Evolutionary conservation across 2,113 vertebrate species (phyloP).

Genomic region (Triplophysa rosa): DNA sequence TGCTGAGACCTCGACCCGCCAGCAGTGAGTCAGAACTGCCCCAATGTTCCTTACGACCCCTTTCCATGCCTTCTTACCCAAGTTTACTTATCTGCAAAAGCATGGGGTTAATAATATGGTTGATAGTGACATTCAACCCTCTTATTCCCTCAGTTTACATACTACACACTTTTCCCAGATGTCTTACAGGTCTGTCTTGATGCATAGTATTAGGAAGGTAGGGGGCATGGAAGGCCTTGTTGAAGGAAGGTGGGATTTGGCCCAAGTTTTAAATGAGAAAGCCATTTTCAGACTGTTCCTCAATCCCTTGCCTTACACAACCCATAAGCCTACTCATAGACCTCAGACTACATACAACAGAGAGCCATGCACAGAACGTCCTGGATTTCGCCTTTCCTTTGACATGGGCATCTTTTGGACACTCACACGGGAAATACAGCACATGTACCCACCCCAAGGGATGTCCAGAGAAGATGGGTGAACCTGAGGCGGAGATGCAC

Average conservation of each 20-base stretch:
- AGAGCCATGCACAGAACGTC: slow-evolving; percentile 36
- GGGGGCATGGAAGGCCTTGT: background rate
- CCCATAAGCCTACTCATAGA: slow-evolving; percentile 42
- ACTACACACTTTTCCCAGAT: slow-evolving; percentile 8
- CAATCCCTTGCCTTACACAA: slow-evolving; percentile 52
- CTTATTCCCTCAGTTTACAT: slow-evolving; percentile 36
- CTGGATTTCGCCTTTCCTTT: slow-evolving; percentile 9
- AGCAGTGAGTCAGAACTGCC: slow-evolving; percentile 9
- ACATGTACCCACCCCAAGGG: background rate
- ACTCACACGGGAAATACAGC: background rate
- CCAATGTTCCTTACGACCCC: slow-evolving; percentile 17
- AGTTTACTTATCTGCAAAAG: background rate
- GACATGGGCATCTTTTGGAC: slow-evolving; percentile 1
- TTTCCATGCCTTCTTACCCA: slow-evolving; percentile 30
- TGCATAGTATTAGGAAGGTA: background rate
- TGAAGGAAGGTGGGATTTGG: slow-evolving; percentile 2
- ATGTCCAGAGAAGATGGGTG: background rate
- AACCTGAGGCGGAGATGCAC: background rate
- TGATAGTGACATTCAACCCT: background rate
- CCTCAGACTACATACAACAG: slow-evolving; percentile 18
- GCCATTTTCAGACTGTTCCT: slow-evolving; percentile 28
- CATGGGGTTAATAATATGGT: background rate
- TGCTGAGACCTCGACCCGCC: slow-evolving; percentile 8
- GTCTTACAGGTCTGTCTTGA: slow-evolving; percentile 28
- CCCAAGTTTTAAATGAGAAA: slow-evolving; percentile 12